phyloP scores from a whole-genome alignment of 2,113 vertebrate species.

The Limanda limanda region DNA sequence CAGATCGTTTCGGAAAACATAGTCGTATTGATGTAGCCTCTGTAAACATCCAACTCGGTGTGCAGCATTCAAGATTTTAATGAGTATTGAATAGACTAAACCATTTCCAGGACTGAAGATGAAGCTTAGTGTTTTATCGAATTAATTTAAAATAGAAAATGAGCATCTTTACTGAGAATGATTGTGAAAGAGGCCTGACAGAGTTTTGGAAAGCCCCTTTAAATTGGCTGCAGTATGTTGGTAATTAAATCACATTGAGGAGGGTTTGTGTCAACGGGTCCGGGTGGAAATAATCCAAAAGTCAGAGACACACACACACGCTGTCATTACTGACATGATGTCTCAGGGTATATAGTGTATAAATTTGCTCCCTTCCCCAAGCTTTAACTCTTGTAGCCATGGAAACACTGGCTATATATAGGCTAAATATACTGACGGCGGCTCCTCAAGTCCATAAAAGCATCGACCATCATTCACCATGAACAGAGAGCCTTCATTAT shows the following conservation, averaged over 20 bases:
- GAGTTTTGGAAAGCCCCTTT: slow-evolving; percentile 24
- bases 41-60: not conserved
- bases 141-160: not conserved
- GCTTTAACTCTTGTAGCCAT: slow-evolving; percentile 67
- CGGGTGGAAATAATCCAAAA: slow-evolving; percentile 34
- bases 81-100: too few species aligned
- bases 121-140: not conserved
- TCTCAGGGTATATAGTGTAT: slow-evolving; percentile 49
- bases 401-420: slow-evolving; percentile 73
- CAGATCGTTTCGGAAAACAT: too few species aligned
- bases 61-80: not conserved
- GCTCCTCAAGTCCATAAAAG: slow-evolving; percentile 72
- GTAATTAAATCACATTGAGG: slow-evolving; percentile 14
- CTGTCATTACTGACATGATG: slow-evolving; percentile 41
- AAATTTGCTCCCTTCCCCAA: slow-evolving; percentile 47
- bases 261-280: slow-evolving; percentile 6
- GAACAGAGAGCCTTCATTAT: slow-evolving; percentile 39
- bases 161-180: not conserved
- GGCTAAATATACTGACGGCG: slow-evolving; percentile 69
- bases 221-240: slow-evolving; percentile 15
- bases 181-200: not conserved
- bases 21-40: not conserved
- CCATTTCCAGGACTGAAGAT: too few species aligned
- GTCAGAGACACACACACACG: slow-evolving; percentile 14
- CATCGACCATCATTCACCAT: slow-evolving; percentile 32